Percentiles rank a stretch among this genome's conserved stretches.
Conservation (phyloP, 2,888 invertebrate species). For the Rhagonycha fulva region DNA sequence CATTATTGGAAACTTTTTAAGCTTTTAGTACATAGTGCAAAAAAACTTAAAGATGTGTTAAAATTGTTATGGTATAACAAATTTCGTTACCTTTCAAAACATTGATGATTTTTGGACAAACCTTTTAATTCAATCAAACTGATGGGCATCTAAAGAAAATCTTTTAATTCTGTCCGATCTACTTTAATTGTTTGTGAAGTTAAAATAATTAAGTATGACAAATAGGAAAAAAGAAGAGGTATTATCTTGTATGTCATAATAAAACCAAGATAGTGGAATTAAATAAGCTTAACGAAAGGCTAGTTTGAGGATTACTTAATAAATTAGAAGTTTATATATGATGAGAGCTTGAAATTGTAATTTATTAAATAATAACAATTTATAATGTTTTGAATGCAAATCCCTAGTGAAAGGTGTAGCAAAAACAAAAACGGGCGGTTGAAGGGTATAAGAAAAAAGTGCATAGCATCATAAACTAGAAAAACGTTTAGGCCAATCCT, state of each 20-base stretch:
- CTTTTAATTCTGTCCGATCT: background rate
- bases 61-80: no score
- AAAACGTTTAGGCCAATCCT: constrained; percentile 35
- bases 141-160: background rate
- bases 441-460: constrained; percentile 31
- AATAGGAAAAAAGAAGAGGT: background rate
- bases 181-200: background rate
- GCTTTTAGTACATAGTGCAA: no score
- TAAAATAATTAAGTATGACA: background rate
- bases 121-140: background rate
- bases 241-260: background rate
- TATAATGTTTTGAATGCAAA: constrained; percentile 5
- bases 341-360: background rate
- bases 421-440: constrained; percentile 20
- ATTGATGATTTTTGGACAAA: background rate
- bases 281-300: background rate
- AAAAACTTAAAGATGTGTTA: no score
- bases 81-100: background rate
- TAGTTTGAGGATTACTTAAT: background rate
- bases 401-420: constrained; percentile 3
- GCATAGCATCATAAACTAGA: constrained; percentile 31
- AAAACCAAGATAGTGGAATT: background rate
- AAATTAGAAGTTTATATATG: background rate
- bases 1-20: no score
- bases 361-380: background rate